Base-by-base conservation (phyloP, 2,797 vertebrate species). In the Anolis apletophallus region DNA sequence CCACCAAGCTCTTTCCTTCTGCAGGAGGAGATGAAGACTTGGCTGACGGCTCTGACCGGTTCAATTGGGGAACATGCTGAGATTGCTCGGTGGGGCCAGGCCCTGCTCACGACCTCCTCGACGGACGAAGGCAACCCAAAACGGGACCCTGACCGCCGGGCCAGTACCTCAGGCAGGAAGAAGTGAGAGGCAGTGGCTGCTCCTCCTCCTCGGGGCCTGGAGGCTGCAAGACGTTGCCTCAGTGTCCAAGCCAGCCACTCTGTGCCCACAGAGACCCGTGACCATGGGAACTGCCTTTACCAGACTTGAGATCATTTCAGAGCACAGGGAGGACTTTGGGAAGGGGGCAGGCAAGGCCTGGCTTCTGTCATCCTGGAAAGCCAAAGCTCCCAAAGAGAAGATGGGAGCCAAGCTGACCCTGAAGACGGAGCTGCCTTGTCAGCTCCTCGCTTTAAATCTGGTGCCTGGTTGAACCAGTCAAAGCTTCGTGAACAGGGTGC, bases 21-120 rank as follows among this genome's bases (percentile, higher is more conserved):
- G 2, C 88, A 99, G 98, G 98, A 98, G 1, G 98, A 99, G 94
- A 97, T 99, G 93, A 98, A 97, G 36, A 91, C 93, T 52, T 99
- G 98, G 98, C 96, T 98, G 86, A 93, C 88, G 82, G 97, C 96
- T 84, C 96, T 98, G 93, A 95, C 95, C 26, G 13, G 93, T 16
- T 97, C 97, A 1, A 97, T 98, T 14, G 91, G 95, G 0, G 98
- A 99, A 93, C 98, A 99, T 17, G 96, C 97, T 7, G 97, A 98
- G 92, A 97, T 98, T 19, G 95, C 96, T 93, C 98, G 97, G 93
- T 97, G 96, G 97, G 96, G 97, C 79, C 98, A 98, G 87, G 97
- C 97, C 77, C 97, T 97, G 89, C 97, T 97, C 93, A 98, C 98
- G 95, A 98, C 98, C 92, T 99, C 98, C 92, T 98, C 98, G 91